A percentile compares a stretch with the other conserved stretches of the same genome.
Conservation (phyloP, 1,140 invertebrate genomes). For the Proales similis region DNA sequence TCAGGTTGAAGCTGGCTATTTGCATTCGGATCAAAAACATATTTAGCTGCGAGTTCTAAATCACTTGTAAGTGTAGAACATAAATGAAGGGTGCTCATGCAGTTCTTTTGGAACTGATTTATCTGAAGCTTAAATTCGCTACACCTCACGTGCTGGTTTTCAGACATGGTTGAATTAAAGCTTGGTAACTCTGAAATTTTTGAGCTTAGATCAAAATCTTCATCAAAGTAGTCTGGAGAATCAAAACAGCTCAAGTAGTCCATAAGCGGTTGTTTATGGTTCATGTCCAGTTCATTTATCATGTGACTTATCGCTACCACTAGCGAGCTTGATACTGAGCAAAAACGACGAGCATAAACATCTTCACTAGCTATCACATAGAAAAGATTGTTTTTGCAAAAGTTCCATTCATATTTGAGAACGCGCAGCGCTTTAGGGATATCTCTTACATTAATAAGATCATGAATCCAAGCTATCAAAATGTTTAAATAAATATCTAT, state of each 20-base stretch:
- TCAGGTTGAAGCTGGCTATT: not conserved
- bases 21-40: not conserved
- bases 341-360: constrained; percentile 25
- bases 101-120: constrained; percentile 4
- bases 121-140: constrained; percentile 28
- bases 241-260: no score
- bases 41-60: constrained; percentile 32
- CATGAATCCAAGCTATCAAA: constrained; percentile 21
- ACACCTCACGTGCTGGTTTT: constrained; percentile 7
- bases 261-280: constrained; percentile 18
- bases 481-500: constrained; percentile 29
- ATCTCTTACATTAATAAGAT: not conserved
- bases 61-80: not conserved
- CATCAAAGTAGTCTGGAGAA: no score
- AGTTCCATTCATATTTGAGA: constrained; percentile 26
- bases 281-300: constrained; percentile 1
- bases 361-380: constrained; percentile 33
- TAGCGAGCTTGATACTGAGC: not conserved
- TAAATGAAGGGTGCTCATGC: constrained; percentile 4
- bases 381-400: constrained; percentile 36
- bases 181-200: no score
- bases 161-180: no score
- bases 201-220: no score
- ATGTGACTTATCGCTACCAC: constrained; percentile 14
- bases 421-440: constrained; percentile 14